These are phyloP conservation scores for Sorex fumeus DNA, from an alignment of 2,113 vertebrate species.

Conservation along the genomic window DNA sequence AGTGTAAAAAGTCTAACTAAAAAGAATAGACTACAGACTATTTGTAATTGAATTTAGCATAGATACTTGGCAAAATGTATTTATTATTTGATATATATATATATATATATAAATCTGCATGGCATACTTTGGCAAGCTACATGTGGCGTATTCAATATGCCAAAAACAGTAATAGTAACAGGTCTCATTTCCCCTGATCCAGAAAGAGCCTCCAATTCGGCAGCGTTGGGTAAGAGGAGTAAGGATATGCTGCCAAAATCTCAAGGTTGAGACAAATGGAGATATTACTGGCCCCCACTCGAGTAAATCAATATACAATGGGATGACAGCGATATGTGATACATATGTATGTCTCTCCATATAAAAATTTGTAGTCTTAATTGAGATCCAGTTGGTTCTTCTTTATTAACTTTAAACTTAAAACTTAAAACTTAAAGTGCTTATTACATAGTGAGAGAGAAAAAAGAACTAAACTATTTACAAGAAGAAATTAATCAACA, in stretches of 20 bases:
- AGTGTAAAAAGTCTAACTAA: conserved; percentile 48
- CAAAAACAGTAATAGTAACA: no score
- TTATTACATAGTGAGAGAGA: conserved; percentile 71
- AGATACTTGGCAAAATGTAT: conserved; percentile 67
- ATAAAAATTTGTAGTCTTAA: conserved; percentile 55
- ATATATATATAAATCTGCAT: no score
- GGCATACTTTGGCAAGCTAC: no score
- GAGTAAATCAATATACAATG: no score
- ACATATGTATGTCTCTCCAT: background rate
- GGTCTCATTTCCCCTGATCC: no score
- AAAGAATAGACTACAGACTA: background rate
- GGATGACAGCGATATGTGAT: no score
- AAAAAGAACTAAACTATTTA: conserved; percentile 31
- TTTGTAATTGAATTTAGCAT: conserved; percentile 55
- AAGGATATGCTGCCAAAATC: no score
- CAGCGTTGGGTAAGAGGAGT: no score
- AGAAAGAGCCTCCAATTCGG: no score
- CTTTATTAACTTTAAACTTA: conserved; percentile 13
- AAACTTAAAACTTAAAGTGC: conserved; percentile 55
- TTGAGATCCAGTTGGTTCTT: background rate
- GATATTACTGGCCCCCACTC: no score
- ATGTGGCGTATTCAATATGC: no score
- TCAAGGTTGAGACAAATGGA: no score
- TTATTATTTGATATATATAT: background rate
- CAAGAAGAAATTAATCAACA: background rate